Base-by-base conservation (phyloP, 2,888 invertebrate species). In the Malthinus flaveolus region DNA sequence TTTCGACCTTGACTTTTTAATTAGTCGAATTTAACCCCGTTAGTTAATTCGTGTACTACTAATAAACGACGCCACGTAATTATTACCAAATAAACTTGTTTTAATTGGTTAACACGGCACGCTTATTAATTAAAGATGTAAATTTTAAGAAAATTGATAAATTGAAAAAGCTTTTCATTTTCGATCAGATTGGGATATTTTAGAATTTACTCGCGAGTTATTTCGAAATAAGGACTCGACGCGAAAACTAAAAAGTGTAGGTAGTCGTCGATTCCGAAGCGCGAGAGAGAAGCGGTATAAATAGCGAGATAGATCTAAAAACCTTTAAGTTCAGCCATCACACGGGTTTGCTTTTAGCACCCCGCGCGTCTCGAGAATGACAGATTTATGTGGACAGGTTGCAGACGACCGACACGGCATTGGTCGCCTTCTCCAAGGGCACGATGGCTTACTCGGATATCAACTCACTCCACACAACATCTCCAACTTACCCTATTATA, bases 351-450 rank as follows among this genome's bases (percentile, higher is more conserved):
- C 74, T 74, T 73, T 74, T 74, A 74, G 73, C 72, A 69, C 69
- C 71, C 72, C 69, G 68, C 70, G 73, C 74, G 75, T 75, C 76
- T 69, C 23, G 67, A 62, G 68, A 75, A 68, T 78, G 79, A 78
- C 79, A 78, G 78, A 79, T 79, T 79, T 79, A 79, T 78, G 78
- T 77, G 78, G 78, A 78, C 78, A 78, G 77, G 77, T 78, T 76
- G 74, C 74, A 77, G 78, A 78, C 78, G 75, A 73, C 72, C 72
- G 71, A 68, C 68, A 70, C 71, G 68, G 67, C 69, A 68, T 69
- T 69, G 71, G 69, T 67, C 65, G 67, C 53, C 35, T 33, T 15
- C 49, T 63, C 67, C 66, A 66, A 64, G 66, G 66, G 65, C 66
- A 66, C 59, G 55, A 59, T 62, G 62, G 56, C 56, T 55, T 59